phyloP scores from a whole-genome alignment of 2,797 vertebrate genomes.

The Syngnathus acus region DNA sequence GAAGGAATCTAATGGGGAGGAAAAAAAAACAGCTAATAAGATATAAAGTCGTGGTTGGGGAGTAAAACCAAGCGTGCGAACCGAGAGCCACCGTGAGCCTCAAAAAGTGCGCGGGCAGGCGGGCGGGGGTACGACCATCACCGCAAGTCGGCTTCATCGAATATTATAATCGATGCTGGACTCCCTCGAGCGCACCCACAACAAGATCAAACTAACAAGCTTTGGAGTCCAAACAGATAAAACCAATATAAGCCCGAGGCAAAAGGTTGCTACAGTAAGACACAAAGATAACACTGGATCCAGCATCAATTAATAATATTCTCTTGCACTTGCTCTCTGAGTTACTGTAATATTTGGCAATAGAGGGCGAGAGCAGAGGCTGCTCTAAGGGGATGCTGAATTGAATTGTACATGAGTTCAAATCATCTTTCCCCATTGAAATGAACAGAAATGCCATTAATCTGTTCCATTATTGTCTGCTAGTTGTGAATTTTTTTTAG shows the following conservation, averaged over 20 bases:
- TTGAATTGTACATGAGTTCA: neutral
- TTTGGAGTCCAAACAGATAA: constrained; percentile 16
- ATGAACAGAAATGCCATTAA: neutral
- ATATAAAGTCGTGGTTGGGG: constrained; percentile 26
- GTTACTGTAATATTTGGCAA: constrained; percentile 17
- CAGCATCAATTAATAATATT: constrained; percentile 52
- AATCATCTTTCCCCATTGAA: neutral
- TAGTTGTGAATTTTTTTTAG: neutral
- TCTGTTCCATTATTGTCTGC: neutral
- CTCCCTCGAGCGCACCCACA: neutral
- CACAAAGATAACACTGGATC: constrained; percentile 23
- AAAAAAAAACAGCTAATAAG: constrained; percentile 35
- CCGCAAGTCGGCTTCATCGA: neutral
- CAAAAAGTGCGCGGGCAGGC: neutral
- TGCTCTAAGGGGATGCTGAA: too few species aligned
- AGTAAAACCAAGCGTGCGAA: constrained; percentile 41
- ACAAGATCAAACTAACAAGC: constrained; percentile 5
- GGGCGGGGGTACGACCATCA: neutral
- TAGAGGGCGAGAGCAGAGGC: neutral
- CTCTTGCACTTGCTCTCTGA: constrained; percentile 40
- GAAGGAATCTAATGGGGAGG: constrained; percentile 30
- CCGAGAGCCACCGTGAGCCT: constrained; percentile 26
- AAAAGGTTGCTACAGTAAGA: constrained; percentile 22
- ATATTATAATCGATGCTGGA: constrained; percentile 1
- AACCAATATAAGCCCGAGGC: constrained; percentile 19